A percentile compares a stretch with the other conserved stretches of the same genome.
phyloP scores from a whole-genome alignment of 2,113 vertebrate genomes.

The Andinoacara biseriatus region DNA sequence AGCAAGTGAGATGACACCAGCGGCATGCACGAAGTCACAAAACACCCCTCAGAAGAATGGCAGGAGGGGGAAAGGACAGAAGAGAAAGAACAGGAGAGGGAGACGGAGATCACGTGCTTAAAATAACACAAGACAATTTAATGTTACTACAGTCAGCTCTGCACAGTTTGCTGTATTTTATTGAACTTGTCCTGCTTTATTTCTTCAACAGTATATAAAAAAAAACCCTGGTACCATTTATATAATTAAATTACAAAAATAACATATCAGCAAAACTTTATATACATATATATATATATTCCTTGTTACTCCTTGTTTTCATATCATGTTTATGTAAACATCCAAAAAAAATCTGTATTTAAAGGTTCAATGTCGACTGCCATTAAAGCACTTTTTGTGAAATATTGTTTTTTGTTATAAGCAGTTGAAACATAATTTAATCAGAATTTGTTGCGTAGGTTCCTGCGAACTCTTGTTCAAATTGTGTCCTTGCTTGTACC shows the following conservation, averaged over 20 bases:
- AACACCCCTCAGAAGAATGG: background rate
- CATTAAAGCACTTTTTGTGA: constrained; percentile 3
- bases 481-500: background rate
- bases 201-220: background rate
- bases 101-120: background rate
- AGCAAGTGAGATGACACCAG: background rate
- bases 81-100: background rate
- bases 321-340: background rate
- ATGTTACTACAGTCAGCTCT: background rate
- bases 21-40: background rate
- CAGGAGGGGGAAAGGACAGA: background rate
- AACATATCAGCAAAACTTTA: background rate
- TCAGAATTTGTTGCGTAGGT: background rate
- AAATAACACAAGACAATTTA: background rate
- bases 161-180: background rate
- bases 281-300: background rate
- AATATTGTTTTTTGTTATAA: background rate
- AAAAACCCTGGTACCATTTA: background rate
- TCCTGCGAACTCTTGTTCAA: background rate
- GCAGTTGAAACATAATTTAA: background rate
- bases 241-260: background rate
- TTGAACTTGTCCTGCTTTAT: background rate
- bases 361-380: background rate
- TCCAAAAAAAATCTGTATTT: background rate
- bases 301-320: background rate